Conservation (phyloP, 2,888 invertebrate genomes). For the Holacanthella duospinosa region DNA sequence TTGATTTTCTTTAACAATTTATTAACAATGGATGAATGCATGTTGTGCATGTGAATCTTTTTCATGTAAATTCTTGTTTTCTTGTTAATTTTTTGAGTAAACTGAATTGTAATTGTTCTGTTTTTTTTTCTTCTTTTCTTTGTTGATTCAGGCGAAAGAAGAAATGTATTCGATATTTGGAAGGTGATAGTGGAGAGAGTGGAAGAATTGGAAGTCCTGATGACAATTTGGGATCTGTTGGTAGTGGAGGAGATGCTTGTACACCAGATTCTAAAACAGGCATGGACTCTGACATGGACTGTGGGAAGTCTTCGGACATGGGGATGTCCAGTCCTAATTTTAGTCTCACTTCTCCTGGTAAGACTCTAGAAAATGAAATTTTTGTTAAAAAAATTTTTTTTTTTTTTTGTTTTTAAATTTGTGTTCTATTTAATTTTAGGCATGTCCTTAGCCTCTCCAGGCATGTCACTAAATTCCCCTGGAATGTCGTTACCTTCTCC, state of each 20-base stretch:
- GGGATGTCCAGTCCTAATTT: constrained; percentile 39
- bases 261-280: constrained; percentile 53
- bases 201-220: constrained; percentile 56
- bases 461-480: constrained; percentile 42
- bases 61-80: no score
- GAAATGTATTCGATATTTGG: constrained; percentile 92
- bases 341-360: constrained; percentile 38
- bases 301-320: constrained; percentile 39
- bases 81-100: no score
- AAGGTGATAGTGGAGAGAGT: constrained; percentile 57
- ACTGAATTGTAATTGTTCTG: not conserved
- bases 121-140: constrained; percentile 39
- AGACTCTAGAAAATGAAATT: constrained; percentile 22
- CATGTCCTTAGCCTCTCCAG: constrained; percentile 27
- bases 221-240: constrained; percentile 66
- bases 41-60: no score
- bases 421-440: constrained; percentile 17
- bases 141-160: constrained; percentile 94
- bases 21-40: no score
- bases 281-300: constrained; percentile 51
- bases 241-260: constrained; percentile 53
- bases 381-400: constrained; percentile 2
- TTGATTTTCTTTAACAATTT: no score
- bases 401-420: not conserved
- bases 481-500: constrained; percentile 38